Conservation (phyloP, 2,113 vertebrate genomes). For the Heterotilapia buettikoferi region DNA sequence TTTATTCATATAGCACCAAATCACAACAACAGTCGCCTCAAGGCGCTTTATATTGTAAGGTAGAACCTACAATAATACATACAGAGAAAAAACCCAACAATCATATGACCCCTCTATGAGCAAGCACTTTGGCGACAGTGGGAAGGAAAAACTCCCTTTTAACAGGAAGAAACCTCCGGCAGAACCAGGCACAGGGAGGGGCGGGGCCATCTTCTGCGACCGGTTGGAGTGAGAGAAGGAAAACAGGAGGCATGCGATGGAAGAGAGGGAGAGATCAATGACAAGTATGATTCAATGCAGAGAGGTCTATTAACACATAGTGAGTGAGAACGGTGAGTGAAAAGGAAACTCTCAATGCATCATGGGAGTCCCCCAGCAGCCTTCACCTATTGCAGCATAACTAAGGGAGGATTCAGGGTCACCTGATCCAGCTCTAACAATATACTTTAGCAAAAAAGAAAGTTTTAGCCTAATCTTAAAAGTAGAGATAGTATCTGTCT, state of each 20-base stretch:
- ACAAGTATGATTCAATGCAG: neutral
- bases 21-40: neutral
- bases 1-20: neutral
- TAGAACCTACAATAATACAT: neutral
- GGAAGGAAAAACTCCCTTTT: neutral
- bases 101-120: neutral
- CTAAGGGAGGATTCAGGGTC: neutral
- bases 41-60: neutral
- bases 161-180: fast-evolving
- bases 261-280: neutral
- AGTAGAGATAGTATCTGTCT: neutral
- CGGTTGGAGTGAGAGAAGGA: neutral
- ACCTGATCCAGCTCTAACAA: neutral
- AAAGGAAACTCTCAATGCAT: neutral
- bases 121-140: neutral
- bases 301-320: neutral
- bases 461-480: neutral
- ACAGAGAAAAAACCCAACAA: neutral
- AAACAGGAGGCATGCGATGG: neutral
- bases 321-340: neutral
- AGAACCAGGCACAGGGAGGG: fast-evolving
- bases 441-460: neutral
- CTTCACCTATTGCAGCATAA: neutral
- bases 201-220: fast-evolving
- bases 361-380: fast-evolving